Percentiles rank a stretch among this genome's conserved stretches.
Conservation (phyloP, 2,113 vertebrate species). For the Ophthalmolycus amberensis region DNA sequence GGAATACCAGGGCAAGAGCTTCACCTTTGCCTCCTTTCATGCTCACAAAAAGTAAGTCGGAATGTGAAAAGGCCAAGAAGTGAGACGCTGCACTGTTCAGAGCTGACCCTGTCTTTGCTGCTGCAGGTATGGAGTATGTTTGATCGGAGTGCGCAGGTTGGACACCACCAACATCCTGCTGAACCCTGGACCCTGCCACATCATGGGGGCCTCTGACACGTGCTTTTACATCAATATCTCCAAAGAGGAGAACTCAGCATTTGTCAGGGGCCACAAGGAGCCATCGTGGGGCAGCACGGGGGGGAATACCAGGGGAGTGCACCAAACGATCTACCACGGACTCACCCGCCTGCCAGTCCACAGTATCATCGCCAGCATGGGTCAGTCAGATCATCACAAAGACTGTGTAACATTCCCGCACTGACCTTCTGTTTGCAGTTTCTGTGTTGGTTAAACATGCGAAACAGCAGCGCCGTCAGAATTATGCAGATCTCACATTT, state of each 20-base stretch:
- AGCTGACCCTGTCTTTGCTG: constrained; percentile 11
- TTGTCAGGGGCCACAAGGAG: constrained; percentile 84
- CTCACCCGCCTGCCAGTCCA: constrained; percentile 88
- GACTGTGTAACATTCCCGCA: constrained; percentile 46
- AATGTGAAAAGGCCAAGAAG: not conserved
- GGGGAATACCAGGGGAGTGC: constrained; percentile 73
- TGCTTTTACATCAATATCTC: constrained; percentile 90
- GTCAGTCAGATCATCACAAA: constrained; percentile 70
- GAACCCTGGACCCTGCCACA: constrained; percentile 87
- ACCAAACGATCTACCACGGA: constrained; percentile 85
- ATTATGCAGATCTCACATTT: constrained; percentile 29
- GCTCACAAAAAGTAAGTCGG: constrained; percentile 87
- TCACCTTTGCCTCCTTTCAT: constrained; percentile 89
- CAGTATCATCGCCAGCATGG: constrained; percentile 90
- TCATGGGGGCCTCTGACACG: constrained; percentile 86
- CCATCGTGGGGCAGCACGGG: constrained; percentile 73
- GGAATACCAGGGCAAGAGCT: constrained; percentile 89
- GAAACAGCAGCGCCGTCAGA: not conserved
- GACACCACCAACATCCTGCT: constrained; percentile 87
- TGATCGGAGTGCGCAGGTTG: constrained; percentile 85
- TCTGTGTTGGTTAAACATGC: constrained; percentile 23
- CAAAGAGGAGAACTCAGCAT: constrained; percentile 89
- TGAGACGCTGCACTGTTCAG: not conserved
- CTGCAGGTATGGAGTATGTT: constrained; percentile 86
- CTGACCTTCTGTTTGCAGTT: constrained; percentile 40